Evolutionary conservation across 2,113 vertebrate genomes (phyloP).

Genomic region (Apteryx mantelli): DNA sequence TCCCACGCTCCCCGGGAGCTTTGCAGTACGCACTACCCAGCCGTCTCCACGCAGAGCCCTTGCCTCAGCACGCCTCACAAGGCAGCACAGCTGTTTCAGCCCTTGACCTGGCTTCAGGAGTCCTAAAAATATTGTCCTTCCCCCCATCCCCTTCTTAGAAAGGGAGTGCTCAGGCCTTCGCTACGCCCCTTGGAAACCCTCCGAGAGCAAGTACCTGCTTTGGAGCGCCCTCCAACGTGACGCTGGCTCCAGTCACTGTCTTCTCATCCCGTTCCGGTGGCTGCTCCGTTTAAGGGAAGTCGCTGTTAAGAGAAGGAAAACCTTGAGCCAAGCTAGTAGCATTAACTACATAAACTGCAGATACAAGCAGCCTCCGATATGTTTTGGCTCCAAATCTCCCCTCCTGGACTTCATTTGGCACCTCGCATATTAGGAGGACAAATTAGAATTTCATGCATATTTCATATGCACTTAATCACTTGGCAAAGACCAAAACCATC

Average conservation of each 20-base stretch:
- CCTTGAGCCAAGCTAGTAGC: background rate
- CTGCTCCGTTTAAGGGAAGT: background rate
- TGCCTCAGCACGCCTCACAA: background rate
- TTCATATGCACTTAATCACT: slow-evolving; percentile 49
- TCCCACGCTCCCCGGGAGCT: rapidly evolving
- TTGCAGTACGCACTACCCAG: rapidly evolving
- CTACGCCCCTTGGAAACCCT: background rate
- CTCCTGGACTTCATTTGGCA: slow-evolving; percentile 44
- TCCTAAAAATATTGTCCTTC: background rate
- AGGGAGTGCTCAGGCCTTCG: background rate
- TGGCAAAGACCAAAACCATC: slow-evolving; percentile 29
- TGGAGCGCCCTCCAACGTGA: background rate
- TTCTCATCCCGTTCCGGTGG: too few species aligned
- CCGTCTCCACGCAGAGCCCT: rapidly evolving
- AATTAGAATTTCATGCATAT: slow-evolving; percentile 62
- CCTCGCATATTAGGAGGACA: slow-evolving; percentile 17
- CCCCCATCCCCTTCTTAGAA: background rate
- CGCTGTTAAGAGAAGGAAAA: background rate
- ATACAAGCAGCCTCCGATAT: background rate
- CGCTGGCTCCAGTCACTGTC: rapidly evolving
- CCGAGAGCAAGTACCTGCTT: background rate
- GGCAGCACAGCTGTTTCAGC: rapidly evolving
- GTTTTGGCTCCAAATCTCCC: background rate
- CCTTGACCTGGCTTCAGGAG: rapidly evolving
- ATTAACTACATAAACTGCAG: background rate